A percentile compares a stretch with the other conserved stretches of the same genome.
These are phyloP conservation scores for Hirtodrosophila alboralis DNA, from an alignment of 2,888 invertebrate genomes.

Conservation along the genomic window DNA sequence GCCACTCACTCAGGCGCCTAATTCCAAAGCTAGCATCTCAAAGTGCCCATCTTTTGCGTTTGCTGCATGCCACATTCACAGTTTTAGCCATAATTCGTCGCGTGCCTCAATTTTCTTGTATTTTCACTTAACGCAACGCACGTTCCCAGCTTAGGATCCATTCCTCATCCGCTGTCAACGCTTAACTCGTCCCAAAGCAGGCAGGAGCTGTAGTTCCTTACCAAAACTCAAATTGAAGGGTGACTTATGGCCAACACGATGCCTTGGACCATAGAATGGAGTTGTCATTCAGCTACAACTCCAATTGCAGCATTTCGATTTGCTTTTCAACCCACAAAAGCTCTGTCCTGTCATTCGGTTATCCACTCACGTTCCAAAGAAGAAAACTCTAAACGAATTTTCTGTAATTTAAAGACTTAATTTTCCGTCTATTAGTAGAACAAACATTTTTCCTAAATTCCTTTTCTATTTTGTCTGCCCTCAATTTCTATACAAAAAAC, in stretches of 20 bases:
- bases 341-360: constrained; percentile 64
- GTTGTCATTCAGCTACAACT: constrained; percentile 54
- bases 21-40: constrained; percentile 54
- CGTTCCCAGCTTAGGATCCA: constrained; percentile 56
- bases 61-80: constrained; percentile 22
- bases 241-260: constrained; percentile 67
- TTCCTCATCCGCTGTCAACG: constrained; percentile 49
- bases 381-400: constrained; percentile 19
- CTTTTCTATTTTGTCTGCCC: too few relatives aligned
- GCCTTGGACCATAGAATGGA: constrained; percentile 36
- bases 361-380: constrained; percentile 62
- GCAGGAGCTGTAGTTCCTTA: too few relatives aligned
- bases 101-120: constrained; percentile 69
- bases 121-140: constrained; percentile 75
- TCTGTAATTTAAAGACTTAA: constrained; percentile 12
- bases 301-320: constrained; percentile 41
- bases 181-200: constrained; percentile 35
- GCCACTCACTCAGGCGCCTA: constrained; percentile 69
- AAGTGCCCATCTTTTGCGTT: constrained; percentile 9
- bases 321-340: constrained; percentile 29
- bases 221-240: constrained; percentile 69
- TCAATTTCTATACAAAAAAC: too few relatives aligned
- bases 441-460: too few relatives aligned
- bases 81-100: constrained; percentile 59
- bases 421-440: too few relatives aligned